These are phyloP conservation scores for Antedon mediterranea DNA, from an alignment of 53 echinoderm and acorn worm species.

Conservation along the genomic window DNA sequence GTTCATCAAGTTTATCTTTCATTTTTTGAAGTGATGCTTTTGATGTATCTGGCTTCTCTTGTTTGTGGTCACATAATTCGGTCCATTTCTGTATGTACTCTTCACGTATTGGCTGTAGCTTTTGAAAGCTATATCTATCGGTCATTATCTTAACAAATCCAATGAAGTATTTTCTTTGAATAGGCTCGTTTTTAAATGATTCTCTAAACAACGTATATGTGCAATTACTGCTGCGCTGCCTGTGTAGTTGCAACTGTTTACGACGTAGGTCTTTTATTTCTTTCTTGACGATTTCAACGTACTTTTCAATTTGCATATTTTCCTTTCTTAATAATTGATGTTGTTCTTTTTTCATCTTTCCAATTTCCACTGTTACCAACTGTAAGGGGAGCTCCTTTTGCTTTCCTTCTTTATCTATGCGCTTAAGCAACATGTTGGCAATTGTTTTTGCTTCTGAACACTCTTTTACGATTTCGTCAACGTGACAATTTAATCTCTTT, in stretches of 20 bases:
- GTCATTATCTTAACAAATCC: conserved; percentile 4
- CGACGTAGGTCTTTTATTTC: neutral
- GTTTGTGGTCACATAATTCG: neutral
- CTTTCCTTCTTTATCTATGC: neutral
- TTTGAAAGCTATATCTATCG: conserved; percentile 5
- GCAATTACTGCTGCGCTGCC: neutral
- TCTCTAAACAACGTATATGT: neutral
- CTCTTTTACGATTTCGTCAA: neutral
- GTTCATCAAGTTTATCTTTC: conserved; percentile 14
- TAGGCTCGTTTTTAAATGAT: neutral
- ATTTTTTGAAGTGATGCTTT: neutral
- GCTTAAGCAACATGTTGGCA: neutral
- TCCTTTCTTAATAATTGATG: neutral
- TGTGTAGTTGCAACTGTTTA: neutral
- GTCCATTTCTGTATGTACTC: conserved; percentile 2
- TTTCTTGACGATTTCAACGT: neutral
- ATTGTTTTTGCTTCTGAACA: neutral
- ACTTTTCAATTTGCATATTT: neutral
- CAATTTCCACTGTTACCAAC: neutral
- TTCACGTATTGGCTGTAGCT: conserved; percentile 9
- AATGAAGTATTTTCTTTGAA: conserved; percentile 10
- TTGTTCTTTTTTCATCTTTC: neutral
- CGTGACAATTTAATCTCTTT: neutral
- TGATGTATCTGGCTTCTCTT: too few species aligned
- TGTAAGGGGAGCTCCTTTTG: neutral